Conservation (phyloP, 2,888 invertebrate genomes). For the Thereva nobilitata region DNA sequence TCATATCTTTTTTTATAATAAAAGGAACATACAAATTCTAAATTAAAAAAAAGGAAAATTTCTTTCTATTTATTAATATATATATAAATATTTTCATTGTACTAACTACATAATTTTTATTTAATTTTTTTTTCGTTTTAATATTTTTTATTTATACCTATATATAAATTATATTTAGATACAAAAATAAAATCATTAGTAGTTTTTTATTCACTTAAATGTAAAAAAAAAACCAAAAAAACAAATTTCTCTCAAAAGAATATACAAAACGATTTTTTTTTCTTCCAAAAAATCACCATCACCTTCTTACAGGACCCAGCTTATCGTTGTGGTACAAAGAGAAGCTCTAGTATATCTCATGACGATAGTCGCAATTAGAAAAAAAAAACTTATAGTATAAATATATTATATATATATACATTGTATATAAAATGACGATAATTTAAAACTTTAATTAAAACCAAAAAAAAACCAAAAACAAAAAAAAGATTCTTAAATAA, state of each 20-base stretch:
- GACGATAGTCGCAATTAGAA: conserved; percentile 40
- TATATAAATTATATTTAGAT: neutral
- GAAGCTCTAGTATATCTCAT: conserved; percentile 43
- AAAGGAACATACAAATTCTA: too few relatives aligned
- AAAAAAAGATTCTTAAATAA: conserved; percentile 1
- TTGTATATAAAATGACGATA: conserved; percentile 9
- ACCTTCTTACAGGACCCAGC: conserved; percentile 43
- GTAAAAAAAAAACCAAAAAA: neutral
- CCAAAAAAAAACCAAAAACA: conserved; percentile 33
- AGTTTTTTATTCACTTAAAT: neutral
- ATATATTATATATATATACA: conserved; percentile 4
- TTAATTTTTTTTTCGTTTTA: neutral
- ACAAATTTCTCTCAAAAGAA: conserved; percentile 21
- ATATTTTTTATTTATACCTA: neutral
- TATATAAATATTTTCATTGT: too few relatives aligned
- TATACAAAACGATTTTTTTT: conserved; percentile 23
- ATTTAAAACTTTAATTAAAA: conserved; percentile 1
- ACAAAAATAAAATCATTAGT: too few relatives aligned
- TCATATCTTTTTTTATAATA: too few relatives aligned
- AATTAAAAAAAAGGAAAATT: too few relatives aligned
- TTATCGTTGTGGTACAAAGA: conserved; percentile 45
- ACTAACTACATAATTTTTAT: too few relatives aligned
- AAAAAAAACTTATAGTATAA: conserved; percentile 18
- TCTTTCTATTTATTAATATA: too few relatives aligned
- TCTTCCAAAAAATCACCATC: conserved; percentile 11